These are phyloP conservation scores for Cephus cinctus DNA, from an alignment of 1,140 invertebrate species.

Conservation along the genomic window DNA sequence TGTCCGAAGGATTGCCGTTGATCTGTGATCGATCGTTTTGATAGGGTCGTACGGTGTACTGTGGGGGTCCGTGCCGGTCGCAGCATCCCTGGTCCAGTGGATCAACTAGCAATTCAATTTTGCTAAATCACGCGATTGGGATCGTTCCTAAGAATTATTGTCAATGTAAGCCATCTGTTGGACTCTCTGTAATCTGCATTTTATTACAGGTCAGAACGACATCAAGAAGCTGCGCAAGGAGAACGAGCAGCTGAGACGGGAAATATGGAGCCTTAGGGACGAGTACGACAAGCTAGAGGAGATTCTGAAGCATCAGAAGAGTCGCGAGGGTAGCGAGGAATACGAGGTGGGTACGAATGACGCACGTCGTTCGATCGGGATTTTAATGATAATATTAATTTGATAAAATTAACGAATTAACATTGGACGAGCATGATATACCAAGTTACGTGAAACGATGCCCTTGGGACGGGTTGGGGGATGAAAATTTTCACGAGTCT, in stretches of 20 bases:
- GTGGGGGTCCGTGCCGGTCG: no score
- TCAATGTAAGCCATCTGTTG: no score
- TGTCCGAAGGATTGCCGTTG: slow-evolving; percentile 23
- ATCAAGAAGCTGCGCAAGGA: slow-evolving; percentile 84
- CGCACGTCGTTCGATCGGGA: neutral
- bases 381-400: neutral
- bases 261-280: slow-evolving; percentile 83
- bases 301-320: slow-evolving; percentile 65
- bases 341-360: slow-evolving; percentile 48
- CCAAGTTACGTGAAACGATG: no score
- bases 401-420: no score
- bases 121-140: no score
- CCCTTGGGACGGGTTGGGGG: neutral
- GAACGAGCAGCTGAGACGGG: slow-evolving; percentile 81
- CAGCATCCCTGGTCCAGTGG: no score
- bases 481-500: neutral
- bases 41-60: no score
- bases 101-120: no score
- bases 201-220: slow-evolving; percentile 78
- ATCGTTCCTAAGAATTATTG: no score
- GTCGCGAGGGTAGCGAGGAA: slow-evolving; percentile 57
- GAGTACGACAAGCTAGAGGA: slow-evolving; percentile 85
- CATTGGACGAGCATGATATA: no score
- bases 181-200: no score
- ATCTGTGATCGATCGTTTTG: slow-evolving; percentile 37